A percentile compares a stretch with the other conserved stretches of the same genome.
Conservation (phyloP, 1,140 invertebrate genomes). For the Lordiphosa stackelbergi region DNA sequence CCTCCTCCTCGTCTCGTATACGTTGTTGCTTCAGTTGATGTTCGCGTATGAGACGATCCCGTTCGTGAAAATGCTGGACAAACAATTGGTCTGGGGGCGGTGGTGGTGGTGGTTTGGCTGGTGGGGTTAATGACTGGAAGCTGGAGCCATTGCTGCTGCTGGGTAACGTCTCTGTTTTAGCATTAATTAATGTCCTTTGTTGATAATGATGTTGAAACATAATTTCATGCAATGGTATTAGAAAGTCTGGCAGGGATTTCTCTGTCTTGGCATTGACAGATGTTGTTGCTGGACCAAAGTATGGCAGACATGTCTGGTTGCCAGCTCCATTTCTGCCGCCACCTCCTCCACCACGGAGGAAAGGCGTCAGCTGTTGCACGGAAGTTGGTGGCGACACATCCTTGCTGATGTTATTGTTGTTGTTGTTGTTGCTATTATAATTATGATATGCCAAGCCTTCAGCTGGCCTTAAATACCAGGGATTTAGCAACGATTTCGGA, state of each 20-base stretch:
- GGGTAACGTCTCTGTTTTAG: constrained; percentile 20
- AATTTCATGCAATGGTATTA: constrained; percentile 69
- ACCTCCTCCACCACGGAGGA: constrained; percentile 8
- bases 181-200: constrained; percentile 65
- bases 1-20: constrained; percentile 53
- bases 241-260: constrained; percentile 69
- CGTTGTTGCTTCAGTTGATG: constrained; percentile 73
- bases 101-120: constrained; percentile 26
- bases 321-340: constrained; percentile 1
- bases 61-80: constrained; percentile 73
- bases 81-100: constrained; percentile 62
- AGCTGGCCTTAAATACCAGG: constrained; percentile 60
- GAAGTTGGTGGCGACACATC: constrained; percentile 17
- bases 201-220: constrained; percentile 58
- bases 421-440: constrained; percentile 40
- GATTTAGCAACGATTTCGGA: constrained; percentile 59
- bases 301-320: constrained; percentile 62
- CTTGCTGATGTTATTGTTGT: constrained; percentile 20
- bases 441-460: constrained; percentile 61
- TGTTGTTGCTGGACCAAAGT: constrained; percentile 59
- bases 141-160: constrained; percentile 35
- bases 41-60: constrained; percentile 75
- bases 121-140: constrained; percentile 64
- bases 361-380: constrained; percentile 31
- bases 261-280: constrained; percentile 46